These are phyloP conservation scores for Augiades crinisus DNA, from an alignment of 2,888 invertebrate genomes.

Conservation along the genomic window DNA sequence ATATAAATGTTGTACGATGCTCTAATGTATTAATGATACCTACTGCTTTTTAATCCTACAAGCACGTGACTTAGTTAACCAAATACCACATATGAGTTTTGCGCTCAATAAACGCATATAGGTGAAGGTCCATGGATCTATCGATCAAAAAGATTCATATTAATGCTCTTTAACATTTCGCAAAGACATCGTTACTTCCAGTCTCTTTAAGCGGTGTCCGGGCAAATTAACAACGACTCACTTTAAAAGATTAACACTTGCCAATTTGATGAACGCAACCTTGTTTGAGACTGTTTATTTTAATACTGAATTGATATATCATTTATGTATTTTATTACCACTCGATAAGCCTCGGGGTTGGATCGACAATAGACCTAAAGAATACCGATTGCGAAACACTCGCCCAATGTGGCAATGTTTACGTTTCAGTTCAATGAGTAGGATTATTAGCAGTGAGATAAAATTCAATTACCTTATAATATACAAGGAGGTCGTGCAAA, in stretches of 20 bases:
- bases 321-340: constrained; percentile 41
- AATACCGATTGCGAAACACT: constrained; percentile 31
- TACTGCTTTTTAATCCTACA: constrained; percentile 1
- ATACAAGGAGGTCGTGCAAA: constrained; percentile 24
- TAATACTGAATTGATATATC: constrained; percentile 36
- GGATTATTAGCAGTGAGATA: constrained; percentile 24
- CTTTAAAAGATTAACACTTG: constrained; percentile 35
- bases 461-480: constrained; percentile 22
- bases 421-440: constrained; percentile 26
- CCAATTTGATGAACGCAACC: constrained; percentile 42
- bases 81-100: constrained; percentile 8
- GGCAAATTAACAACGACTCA: constrained; percentile 40
- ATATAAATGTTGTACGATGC: not conserved
- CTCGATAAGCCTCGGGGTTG: constrained; percentile 40
- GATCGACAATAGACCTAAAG: constrained; percentile 41
- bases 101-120: constrained; percentile 28
- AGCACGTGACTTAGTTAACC: constrained; percentile 1
- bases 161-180: constrained; percentile 42
- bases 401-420: constrained; percentile 22
- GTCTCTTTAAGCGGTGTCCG: constrained; percentile 36
- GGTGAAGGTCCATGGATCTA: constrained; percentile 44
- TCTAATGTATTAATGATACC: constrained; percentile 5
- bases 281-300: constrained; percentile 44
- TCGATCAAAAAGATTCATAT: constrained; percentile 37
- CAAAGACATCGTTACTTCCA: constrained; percentile 37